Evolutionary conservation across 2,888 invertebrate genomes (phyloP), one percentile per base, ranked within the genome.

Genomic region (Strigamia crassipes): DNA sequence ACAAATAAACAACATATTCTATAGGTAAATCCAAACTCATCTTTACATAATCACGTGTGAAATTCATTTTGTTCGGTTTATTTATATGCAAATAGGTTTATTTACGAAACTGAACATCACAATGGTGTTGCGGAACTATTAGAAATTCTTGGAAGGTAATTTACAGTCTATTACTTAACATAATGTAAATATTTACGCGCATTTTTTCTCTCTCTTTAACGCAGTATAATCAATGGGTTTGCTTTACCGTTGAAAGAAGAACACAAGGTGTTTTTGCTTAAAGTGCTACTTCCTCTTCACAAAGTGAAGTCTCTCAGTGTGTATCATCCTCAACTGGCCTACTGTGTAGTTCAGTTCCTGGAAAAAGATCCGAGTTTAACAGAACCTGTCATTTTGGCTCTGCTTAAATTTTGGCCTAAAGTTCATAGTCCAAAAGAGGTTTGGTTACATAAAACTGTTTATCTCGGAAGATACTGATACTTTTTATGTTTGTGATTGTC

Each of bases 321-420:
- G 87, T 99, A 99, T 90, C 99, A 99, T 91, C 97, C 99, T 86
- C 88, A 99, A 92, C 92, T 99, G 89, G 98, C 99, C 86, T 99
- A 99, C 90, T 99, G 99, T 90, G 97, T 99, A 87, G 99, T 99
- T 86, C 99, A 99, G 91, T 99, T 99, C 90, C 92, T 99, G 85
- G 99, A 99, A 90, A 99, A 99, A 90, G 99, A 99, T 90, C 95
- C 98, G 85, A 95, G 95, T 86, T 92, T 99, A 87, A 99, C 99
- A 83, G 97, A 99, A 90, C 96, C 96, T 85, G 97, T 89, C 85
- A 85, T 84, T 12, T 12, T 23, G 42, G 97, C 97, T 86, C 92
- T 99, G 86, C 92, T 99, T 86, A 99, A 99, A 90, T 99, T 96
- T 90, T 99, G 99, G 99, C 99, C 99, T 87, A 99, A 99, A 90